These are phyloP conservation scores for Callithrix jacchus DNA, from an alignment of 2,113 vertebrate species.

Conservation along the genomic window DNA sequence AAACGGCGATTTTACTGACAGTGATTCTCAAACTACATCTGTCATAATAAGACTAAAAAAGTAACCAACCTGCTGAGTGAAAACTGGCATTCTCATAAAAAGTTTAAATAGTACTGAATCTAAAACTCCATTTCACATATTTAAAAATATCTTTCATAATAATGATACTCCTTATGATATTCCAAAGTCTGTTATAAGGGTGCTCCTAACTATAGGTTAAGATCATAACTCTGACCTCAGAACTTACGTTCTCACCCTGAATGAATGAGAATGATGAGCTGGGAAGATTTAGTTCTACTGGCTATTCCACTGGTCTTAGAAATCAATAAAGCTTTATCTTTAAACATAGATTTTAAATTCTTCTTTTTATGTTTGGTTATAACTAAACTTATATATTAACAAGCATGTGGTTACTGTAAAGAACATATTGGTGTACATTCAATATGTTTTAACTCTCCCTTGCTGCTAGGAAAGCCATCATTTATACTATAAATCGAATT, in stretches of 20 bases:
- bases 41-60: constrained; percentile 82
- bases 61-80: constrained; percentile 80
- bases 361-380: neutral
- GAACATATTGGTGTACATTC: neutral
- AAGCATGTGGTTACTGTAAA: neutral
- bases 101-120: constrained; percentile 77
- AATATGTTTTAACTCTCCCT: neutral
- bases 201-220: neutral
- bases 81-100: constrained; percentile 79
- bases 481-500: neutral
- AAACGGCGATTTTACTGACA: constrained; percentile 74
- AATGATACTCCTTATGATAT: constrained; percentile 49
- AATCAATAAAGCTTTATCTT: neutral
- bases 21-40: constrained; percentile 80
- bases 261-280: neutral
- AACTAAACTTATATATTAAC: neutral
- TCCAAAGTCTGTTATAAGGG: neutral
- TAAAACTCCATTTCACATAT: constrained; percentile 56
- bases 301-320: neutral
- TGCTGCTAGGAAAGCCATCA: neutral
- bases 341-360: neutral
- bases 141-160: constrained; percentile 69
- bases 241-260: neutral
- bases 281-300: neutral
- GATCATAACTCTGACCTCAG: neutral